Percentiles rank a stretch among this genome's conserved stretches.
Conservation (phyloP, 2,113 vertebrate species). For the Crocuta crocuta region DNA sequence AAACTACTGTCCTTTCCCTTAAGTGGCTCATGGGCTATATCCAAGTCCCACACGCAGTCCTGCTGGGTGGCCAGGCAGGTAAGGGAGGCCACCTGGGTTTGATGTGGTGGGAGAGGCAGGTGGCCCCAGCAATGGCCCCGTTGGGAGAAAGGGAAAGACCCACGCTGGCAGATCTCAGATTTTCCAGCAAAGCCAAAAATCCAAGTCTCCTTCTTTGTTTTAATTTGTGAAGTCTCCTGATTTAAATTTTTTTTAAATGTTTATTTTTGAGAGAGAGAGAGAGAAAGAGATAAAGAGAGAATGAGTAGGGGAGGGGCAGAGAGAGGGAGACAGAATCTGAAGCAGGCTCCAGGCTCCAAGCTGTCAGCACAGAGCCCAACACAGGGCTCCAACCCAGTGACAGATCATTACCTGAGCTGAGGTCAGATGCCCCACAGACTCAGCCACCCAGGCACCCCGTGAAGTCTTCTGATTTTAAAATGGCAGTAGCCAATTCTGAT, state of each 20-base stretch:
- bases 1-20: not conserved
- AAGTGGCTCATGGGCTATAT: not conserved
- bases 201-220: not conserved
- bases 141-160: not conserved
- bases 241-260: not conserved
- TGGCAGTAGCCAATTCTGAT: not conserved
- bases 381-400: no score
- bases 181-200: not conserved
- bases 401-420: no score
- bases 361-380: no score
- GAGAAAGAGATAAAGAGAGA: no score
- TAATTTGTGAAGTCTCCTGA: not conserved
- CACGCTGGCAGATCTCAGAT: not conserved
- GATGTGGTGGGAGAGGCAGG: no score
- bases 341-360: no score
- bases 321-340: no score
- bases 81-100: not conserved
- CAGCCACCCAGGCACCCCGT: no score
- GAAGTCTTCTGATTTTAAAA: not conserved
- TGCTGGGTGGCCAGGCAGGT: not conserved
- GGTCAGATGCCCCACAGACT: no score
- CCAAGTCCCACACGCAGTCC: not conserved
- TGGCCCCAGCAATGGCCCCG: rapidly evolving
- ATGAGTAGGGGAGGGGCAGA: no score
- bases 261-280: not conserved